Evolutionary conservation across 2,113 vertebrate genomes (phyloP).

Genomic region (Coptodon rendalli): DNA sequence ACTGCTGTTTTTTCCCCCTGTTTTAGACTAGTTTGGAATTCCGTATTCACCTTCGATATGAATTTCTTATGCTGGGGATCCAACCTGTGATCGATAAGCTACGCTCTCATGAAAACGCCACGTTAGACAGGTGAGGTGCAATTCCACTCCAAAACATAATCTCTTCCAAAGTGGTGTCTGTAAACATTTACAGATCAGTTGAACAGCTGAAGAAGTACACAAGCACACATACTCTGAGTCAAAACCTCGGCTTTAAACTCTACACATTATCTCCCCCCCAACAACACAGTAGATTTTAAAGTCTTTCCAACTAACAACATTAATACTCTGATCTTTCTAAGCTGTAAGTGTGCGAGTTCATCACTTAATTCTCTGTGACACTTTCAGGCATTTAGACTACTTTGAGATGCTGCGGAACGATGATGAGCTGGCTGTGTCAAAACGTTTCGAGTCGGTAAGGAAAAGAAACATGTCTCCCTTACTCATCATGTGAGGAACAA

Average conservation of each 20-base stretch:
- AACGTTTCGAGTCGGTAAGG: constrained; percentile 90
- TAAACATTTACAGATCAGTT: background rate
- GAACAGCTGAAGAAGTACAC: background rate
- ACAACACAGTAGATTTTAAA: background rate
- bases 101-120: constrained; percentile 94
- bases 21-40: constrained; percentile 92
- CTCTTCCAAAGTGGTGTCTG: background rate
- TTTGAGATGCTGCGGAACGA: constrained; percentile 99
- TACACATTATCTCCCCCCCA: background rate
- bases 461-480: background rate
- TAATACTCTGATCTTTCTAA: background rate
- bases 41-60: constrained; percentile 94
- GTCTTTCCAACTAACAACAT: background rate
- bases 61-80: constrained; percentile 98
- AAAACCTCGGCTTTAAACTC: background rate
- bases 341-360: background rate
- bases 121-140: constrained; percentile 86
- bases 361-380: background rate
- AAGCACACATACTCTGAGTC: background rate
- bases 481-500: background rate
- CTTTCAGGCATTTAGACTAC: constrained; percentile 91
- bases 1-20: background rate
- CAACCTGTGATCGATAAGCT: constrained; percentile 98
- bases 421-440: constrained; percentile 93
- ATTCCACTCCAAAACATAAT: background rate